A percentile compares a stretch with the other conserved stretches of the same genome.
Evolutionary conservation across 2,797 vertebrate genomes (phyloP).

Genomic region (Trachops cirrhosus): DNA sequence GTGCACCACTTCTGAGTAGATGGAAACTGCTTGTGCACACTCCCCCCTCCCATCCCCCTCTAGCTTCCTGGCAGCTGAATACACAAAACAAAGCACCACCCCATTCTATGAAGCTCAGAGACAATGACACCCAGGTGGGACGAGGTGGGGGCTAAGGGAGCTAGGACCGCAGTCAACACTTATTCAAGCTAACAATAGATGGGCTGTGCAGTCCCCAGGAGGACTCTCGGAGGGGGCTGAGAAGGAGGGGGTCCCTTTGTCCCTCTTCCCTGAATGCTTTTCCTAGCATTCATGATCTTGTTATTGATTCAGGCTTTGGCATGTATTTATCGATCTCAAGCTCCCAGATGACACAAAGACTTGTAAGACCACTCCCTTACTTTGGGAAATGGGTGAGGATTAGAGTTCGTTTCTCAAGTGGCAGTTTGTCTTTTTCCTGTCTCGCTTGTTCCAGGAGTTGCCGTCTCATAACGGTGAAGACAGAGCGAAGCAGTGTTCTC

Average conservation of each 20-base stretch:
- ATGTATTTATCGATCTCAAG: neutral
- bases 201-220: neutral
- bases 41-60: neutral
- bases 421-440: slow-evolving; percentile 98
- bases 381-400: slow-evolving; percentile 99
- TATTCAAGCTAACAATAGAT: neutral
- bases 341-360: neutral
- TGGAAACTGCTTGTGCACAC: neutral
- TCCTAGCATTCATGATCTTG: neutral
- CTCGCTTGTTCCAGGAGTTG: slow-evolving; percentile 97
- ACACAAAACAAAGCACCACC: neutral
- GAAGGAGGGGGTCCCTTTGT: neutral
- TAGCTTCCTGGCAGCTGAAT: neutral
- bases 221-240: neutral
- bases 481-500: slow-evolving; percentile 93
- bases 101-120: neutral
- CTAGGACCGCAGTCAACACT: accelerated
- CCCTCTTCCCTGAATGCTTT: neutral
- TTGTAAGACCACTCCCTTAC: slow-evolving; percentile 81
- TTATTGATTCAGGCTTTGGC: neutral
- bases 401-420: slow-evolving; percentile 96
- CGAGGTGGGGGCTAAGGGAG: accelerated
- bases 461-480: slow-evolving; percentile 97
- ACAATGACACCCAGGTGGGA: neutral
- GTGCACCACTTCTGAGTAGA: neutral